phyloP scores from a whole-genome alignment of 2,888 invertebrate species.

The Tribolium freemani region DNA sequence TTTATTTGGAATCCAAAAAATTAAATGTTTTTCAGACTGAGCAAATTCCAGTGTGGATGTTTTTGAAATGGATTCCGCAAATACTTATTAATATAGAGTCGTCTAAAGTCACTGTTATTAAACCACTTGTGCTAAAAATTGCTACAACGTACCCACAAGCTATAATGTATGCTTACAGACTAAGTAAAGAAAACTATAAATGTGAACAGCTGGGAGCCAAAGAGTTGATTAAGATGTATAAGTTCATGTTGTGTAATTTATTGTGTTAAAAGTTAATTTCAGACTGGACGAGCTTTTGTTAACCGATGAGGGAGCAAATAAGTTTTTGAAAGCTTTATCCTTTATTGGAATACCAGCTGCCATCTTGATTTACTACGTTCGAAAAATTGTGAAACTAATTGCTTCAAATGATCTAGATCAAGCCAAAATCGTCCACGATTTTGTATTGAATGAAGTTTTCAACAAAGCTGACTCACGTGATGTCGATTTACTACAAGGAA shows the following conservation, averaged over 20 bases:
- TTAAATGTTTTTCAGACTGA: conserved; percentile 59
- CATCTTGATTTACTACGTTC: conserved; percentile 64
- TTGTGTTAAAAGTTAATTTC: conserved; percentile 29
- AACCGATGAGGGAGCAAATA: conserved; percentile 60
- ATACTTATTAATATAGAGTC: conserved; percentile 70
- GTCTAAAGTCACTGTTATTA: conserved; percentile 59
- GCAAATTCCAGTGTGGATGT: conserved; percentile 77
- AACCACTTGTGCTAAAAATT: conserved; percentile 67
- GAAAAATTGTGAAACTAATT: conserved; percentile 55
- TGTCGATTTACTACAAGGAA: conserved; percentile 60
- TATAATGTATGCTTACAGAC: conserved; percentile 69
- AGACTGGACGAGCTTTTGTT: conserved; percentile 60
- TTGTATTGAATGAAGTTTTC: conserved; percentile 51
- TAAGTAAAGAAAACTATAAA: conserved; percentile 67
- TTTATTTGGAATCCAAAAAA: not conserved
- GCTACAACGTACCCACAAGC: conserved; percentile 75
- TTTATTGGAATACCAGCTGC: conserved; percentile 68
- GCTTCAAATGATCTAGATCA: conserved; percentile 7
- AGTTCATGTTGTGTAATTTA: conserved; percentile 2
- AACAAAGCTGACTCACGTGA: conserved; percentile 47
- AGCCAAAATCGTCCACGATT: conserved; percentile 4
- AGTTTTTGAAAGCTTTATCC: conserved; percentile 67
- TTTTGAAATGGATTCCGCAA: conserved; percentile 79
- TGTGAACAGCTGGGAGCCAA: conserved; percentile 36
- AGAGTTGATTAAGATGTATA: conserved; percentile 52